These are phyloP conservation scores for Cyanoramphus novaezelandiae DNA, from an alignment of 2,113 vertebrate genomes.

Conservation along the genomic window DNA sequence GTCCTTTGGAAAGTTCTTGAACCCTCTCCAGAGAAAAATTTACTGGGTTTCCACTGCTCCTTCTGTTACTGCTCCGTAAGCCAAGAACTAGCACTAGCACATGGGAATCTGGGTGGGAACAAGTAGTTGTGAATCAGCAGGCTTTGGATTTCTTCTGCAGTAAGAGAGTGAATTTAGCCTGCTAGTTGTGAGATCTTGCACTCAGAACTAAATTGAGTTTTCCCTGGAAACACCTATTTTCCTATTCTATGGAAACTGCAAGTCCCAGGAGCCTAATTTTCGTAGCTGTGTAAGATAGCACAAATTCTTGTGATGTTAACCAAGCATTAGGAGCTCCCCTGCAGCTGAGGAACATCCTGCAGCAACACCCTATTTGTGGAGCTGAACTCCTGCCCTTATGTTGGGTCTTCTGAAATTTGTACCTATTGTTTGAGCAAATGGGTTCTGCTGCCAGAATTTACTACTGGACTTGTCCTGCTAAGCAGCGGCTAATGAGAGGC, in stretches of 20 bases:
- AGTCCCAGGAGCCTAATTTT: neutral
- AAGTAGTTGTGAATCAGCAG: neutral
- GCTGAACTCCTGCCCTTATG: neutral
- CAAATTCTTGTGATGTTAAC: neutral
- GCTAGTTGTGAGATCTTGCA: neutral
- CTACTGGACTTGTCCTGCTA: neutral
- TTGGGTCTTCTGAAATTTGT: neutral
- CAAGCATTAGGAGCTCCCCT: neutral
- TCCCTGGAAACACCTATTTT: neutral
- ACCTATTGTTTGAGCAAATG: neutral
- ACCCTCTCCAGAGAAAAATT: neutral
- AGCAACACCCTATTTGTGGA: neutral
- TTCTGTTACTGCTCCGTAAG: neutral
- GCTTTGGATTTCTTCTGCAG: neutral
- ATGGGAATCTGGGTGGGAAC: neutral
- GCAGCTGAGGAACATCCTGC: neutral
- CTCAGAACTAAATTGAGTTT: neutral
- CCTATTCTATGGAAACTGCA: neutral
- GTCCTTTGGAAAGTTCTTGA: conserved; percentile 28
- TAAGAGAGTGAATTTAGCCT: neutral
- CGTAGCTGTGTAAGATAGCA: neutral
- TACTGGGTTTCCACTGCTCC: neutral
- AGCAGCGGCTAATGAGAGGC: neutral
- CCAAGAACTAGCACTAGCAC: neutral
- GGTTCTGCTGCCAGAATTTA: neutral